Percentiles rank a stretch among this genome's conserved stretches.
phyloP scores from a whole-genome alignment of 1,140 invertebrate genomes.

The Anastrepha obliqua region DNA sequence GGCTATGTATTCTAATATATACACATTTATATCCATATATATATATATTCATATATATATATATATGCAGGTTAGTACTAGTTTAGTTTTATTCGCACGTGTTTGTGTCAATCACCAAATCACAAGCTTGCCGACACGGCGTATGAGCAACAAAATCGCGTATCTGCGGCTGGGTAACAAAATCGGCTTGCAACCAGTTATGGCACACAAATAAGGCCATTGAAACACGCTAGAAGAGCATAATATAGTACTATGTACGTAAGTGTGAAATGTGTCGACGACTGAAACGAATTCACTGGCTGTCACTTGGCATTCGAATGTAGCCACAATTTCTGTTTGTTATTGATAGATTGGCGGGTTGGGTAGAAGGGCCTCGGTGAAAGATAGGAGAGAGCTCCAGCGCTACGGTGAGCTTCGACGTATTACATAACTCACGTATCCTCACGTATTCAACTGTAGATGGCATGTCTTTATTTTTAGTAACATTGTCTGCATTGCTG shows the following conservation, averaged over 20 bases:
- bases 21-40: not conserved
- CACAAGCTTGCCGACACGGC: not conserved
- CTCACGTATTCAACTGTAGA: not conserved
- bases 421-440: not conserved
- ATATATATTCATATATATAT: not conserved
- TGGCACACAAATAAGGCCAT: not conserved
- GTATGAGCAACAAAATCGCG: not conserved
- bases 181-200: not conserved
- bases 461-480: constrained; percentile 7
- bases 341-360: not conserved
- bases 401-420: not conserved
- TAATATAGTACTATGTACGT: not conserved
- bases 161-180: not conserved
- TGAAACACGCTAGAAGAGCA: not conserved
- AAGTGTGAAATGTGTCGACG: not conserved
- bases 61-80: not conserved
- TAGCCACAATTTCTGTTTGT: not conserved
- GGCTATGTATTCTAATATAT: not conserved
- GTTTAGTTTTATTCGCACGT: not conserved
- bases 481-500: constrained; percentile 7
- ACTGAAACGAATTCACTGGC: not conserved
- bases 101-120: not conserved
- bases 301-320: not conserved
- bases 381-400: too few relatives aligned
- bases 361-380: not conserved